Evolutionary conservation across 1,140 invertebrate species (phyloP).

Genomic region (Chironomus tepperi): DNA sequence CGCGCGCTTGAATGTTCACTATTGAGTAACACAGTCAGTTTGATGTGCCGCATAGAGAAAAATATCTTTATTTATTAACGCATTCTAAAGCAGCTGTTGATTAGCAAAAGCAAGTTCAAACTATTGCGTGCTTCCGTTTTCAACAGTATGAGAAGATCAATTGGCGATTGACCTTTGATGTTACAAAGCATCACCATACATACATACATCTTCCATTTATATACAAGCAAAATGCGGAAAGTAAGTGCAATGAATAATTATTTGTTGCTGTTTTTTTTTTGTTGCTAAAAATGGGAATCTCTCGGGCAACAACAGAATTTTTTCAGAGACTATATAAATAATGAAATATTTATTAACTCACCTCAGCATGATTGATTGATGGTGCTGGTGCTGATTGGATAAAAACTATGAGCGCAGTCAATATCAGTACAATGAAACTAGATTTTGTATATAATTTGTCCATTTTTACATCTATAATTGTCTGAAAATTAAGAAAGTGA

Average conservation of each 20-base stretch:
- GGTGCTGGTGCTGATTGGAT: neutral
- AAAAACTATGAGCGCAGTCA: neutral
- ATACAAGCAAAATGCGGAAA: neutral
- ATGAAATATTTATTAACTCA: neutral
- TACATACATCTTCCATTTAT: neutral
- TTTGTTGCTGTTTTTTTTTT: neutral
- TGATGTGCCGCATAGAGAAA: neutral
- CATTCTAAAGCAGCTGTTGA: neutral
- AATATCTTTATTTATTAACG: neutral
- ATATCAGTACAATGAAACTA: neutral
- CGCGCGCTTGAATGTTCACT: neutral
- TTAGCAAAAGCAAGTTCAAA: neutral
- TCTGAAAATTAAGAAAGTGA: neutral
- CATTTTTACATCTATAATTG: slow-evolving; percentile 16
- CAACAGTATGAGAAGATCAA: slow-evolving; percentile 16
- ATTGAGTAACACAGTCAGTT: too few relatives aligned
- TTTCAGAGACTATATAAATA: neutral
- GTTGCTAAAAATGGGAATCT: neutral
- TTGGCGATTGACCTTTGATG: slow-evolving; percentile 20
- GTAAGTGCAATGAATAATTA: neutral
- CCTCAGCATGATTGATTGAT: slow-evolving; percentile 22
- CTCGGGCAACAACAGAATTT: neutral
- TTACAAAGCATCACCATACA: neutral
- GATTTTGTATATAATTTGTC: neutral
- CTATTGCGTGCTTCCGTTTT: slow-evolving; percentile 4